phyloP scores from a whole-genome alignment of 2,797 vertebrate species.

The Lithobates sylvaticus region DNA sequence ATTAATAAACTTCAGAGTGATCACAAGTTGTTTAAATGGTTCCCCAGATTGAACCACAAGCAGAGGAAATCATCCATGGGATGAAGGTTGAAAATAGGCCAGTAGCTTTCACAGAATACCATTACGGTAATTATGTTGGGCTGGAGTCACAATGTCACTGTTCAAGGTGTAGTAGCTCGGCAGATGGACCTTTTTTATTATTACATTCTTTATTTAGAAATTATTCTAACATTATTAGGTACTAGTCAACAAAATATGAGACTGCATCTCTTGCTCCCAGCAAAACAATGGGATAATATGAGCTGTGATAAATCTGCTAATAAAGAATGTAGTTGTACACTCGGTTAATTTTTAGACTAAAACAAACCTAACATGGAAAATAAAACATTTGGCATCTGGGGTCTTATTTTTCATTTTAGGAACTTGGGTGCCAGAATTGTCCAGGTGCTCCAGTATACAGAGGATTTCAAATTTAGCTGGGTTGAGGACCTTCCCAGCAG shows the following conservation, averaged over 20 bases:
- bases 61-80: neutral
- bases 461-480: too few species aligned
- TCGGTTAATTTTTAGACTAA: neutral
- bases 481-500: too few species aligned
- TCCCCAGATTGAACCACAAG: neutral
- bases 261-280: neutral
- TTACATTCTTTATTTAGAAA: neutral
- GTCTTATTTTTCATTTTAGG: too few species aligned
- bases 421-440: too few species aligned
- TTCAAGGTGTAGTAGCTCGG: neutral
- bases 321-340: neutral
- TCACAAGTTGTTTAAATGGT: neutral
- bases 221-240: neutral
- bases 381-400: neutral
- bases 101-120: neutral
- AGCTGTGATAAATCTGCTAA: neutral
- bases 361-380: neutral
- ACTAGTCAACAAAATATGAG: neutral
- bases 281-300: neutral
- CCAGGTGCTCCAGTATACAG: too few species aligned
- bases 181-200: neutral
- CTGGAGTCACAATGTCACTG: neutral
- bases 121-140: neutral
- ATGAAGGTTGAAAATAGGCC: neutral
- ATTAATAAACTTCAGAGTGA: neutral